Evolutionary conservation across 1,140 invertebrate genomes (phyloP), one percentile per base, ranked within the genome.

Genomic region (Chymomyza costata): DNA sequence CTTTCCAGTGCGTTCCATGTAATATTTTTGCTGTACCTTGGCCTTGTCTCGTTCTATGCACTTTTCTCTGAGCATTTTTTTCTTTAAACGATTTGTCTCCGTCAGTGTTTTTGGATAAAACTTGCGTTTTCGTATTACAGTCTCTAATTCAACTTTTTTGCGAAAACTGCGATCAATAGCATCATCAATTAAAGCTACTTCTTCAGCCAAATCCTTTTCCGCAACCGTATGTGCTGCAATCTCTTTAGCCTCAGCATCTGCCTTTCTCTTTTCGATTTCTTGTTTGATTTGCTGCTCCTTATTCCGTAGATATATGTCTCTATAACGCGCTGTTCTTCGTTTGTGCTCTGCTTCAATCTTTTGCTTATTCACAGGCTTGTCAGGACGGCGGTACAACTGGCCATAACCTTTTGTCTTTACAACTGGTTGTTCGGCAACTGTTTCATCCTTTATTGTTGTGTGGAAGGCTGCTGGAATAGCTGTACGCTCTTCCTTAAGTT

Each of bases 31-130:
- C 0, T 60, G 66, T 0, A 85, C 58, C 0, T 25, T 25, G 0
- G 83, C 83, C 21, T 41, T 52, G 25, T 85, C 81, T 0, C 68
- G 44, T 0, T 54, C 34, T 13, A 71, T 59, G 32, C 70, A 76
- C 15, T 83, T 65, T 41, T 70, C 62, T 3, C 61, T 53, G 31
- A 81, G 76, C 61, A 84, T 65, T 3, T 65, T 48, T 1, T 61
- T 3, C 40, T 83, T 81, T 0, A 84, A 66, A 1, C 69, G 61
- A 37, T 74, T 68, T 10, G 82, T 82, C 31, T 84, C 74, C 1
- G 49, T 58, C 13, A 84, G 32, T 0, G 78, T 84, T 34, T 85
- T 84, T 6, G 82, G 82, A 35, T 64, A 84, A 16, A 60, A 49
- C 16, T 66, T 66, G 0, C 65, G 59, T 15, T 63, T 71, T 0